Evolutionary conservation across 1,140 invertebrate species (phyloP), one percentile per base, ranked within the genome.

Genomic region (Drosophila micromelanica): DNA sequence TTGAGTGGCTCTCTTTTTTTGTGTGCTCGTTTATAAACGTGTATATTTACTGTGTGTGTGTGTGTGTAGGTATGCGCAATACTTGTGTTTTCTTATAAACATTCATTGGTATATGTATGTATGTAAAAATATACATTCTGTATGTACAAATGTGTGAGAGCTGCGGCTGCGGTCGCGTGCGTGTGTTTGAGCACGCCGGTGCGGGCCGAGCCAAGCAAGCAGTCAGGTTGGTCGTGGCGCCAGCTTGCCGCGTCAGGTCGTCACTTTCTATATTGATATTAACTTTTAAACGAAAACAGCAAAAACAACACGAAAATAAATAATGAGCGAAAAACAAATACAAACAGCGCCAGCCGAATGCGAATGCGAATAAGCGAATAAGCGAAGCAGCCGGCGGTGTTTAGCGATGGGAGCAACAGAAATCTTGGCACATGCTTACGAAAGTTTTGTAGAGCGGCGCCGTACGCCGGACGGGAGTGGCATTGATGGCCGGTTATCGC

Each of bases 221-320:
- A 75, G 68, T 59, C 74, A 70, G 80, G 60, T 80, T 80, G 78
- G 63, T 82, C 56, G 73, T 87, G 84, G 84, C 84, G 84, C 84
- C 84, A 89, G 84, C 61, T 68, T 87, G 84, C 84, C 84, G 84
- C 84, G 84, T 87, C 82, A 87, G 82, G 84, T 89, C 82, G 82
- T 87, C 84, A 87, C 84, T 87, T 87, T 87, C 84, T 87, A 87
- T 87, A 87, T 89, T 87, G 84, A 87, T 87, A 87, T 87, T 87
- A 87, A 87, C 84, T 89, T 89, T 87, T 90, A 89, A 87, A 85
- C 84, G 84, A 87, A 87, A 89, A 87, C 84, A 87, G 85, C 84
- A 89, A 89, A 89, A 84, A 84, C 84, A 73, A 90, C 81, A 87
- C 75, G 80, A 89, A 87, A 84, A 87, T 89, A 87, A 87, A 87